Percentiles rank a stretch among this genome's conserved stretches.
phyloP scores from a whole-genome alignment of 1,140 invertebrate species.

The Gryllus bimaculatus region DNA sequence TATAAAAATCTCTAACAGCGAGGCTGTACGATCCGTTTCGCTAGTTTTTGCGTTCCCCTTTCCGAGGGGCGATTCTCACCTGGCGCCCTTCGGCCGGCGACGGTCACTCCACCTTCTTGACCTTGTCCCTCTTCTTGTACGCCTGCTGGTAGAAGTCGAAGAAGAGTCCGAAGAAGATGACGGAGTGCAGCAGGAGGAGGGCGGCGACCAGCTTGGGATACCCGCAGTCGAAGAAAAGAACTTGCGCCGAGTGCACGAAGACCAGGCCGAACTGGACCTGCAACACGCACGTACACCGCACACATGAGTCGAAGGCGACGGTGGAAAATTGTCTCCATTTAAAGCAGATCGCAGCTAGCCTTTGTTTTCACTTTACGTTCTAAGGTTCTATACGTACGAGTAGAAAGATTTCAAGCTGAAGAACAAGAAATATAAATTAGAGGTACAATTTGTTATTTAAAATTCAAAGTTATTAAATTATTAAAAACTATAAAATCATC shows the following conservation, averaged over 20 bases:
- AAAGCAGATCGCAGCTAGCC: neutral
- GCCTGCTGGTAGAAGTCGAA: conserved; percentile 83
- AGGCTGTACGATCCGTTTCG: too few species aligned
- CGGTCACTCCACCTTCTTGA: neutral
- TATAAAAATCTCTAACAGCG: too few species aligned
- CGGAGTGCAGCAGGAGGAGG: conserved; percentile 72
- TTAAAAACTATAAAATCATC: too few species aligned
- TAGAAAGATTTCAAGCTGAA: neutral
- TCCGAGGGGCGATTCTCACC: neutral
- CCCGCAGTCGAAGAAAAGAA: conserved; percentile 60
- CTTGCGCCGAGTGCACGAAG: conserved; percentile 62
- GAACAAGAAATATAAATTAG: neutral
- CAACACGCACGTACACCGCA: conserved; percentile 24
- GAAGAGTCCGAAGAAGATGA: conserved; percentile 86
- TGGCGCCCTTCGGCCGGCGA: neutral
- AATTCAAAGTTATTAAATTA: too few species aligned
- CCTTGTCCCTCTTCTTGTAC: conserved; percentile 39
- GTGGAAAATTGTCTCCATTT: neutral
- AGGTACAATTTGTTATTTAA: too few species aligned
- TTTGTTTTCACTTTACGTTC: neutral
- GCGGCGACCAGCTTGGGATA: conserved; percentile 66
- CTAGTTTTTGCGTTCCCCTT: neutral
- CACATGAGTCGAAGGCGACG: neutral
- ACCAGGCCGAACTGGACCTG: conserved; percentile 71
- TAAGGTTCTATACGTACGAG: neutral